Evolutionary conservation across 2,888 invertebrate species (phyloP).

Genomic region (Chydorus sphaericus): DNA sequence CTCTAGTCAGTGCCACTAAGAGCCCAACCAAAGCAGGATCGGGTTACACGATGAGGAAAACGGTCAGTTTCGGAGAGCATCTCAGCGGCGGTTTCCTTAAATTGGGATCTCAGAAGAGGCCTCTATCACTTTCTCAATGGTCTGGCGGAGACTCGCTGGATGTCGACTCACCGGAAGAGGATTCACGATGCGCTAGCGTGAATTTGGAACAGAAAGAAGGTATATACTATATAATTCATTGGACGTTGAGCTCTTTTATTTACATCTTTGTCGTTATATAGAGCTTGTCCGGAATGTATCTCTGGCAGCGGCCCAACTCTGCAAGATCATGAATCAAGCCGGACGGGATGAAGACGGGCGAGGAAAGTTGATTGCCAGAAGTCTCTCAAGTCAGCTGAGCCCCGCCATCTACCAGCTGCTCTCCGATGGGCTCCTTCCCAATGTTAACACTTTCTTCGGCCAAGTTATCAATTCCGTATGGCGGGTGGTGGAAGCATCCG

Average conservation of each 20-base stretch:
- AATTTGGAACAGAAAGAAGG: slow-evolving; percentile 21
- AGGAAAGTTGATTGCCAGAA: background rate
- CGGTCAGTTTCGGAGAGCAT: slow-evolving; percentile 60
- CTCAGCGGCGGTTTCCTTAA: slow-evolving; percentile 22
- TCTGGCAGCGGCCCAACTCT: slow-evolving; percentile 13
- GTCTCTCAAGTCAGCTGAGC: slow-evolving; percentile 36
- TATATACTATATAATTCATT: slow-evolving; percentile 14
- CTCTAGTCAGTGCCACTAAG: background rate
- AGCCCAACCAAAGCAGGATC: background rate
- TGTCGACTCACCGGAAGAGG: background rate
- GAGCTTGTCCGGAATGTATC: slow-evolving; percentile 24
- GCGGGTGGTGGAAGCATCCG: slow-evolving; percentile 77
- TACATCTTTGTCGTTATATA: background rate
- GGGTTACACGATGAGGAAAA: slow-evolving; percentile 41
- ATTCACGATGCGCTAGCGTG: slow-evolving; percentile 7
- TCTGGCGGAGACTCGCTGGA: background rate
- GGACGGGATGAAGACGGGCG: slow-evolving; percentile 7
- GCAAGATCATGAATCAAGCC: slow-evolving; percentile 3
- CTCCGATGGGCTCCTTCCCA: slow-evolving; percentile 67
- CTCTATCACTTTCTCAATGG: slow-evolving; percentile 9
- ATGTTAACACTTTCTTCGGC: slow-evolving; percentile 68
- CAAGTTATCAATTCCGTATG: slow-evolving; percentile 73
- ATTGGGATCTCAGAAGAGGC: slow-evolving; percentile 3
- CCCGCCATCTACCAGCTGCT: slow-evolving; percentile 71
- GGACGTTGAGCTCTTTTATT: background rate